Base-by-base conservation (phyloP, 2,113 vertebrate genomes). In the Xiphophorus maculatus region DNA sequence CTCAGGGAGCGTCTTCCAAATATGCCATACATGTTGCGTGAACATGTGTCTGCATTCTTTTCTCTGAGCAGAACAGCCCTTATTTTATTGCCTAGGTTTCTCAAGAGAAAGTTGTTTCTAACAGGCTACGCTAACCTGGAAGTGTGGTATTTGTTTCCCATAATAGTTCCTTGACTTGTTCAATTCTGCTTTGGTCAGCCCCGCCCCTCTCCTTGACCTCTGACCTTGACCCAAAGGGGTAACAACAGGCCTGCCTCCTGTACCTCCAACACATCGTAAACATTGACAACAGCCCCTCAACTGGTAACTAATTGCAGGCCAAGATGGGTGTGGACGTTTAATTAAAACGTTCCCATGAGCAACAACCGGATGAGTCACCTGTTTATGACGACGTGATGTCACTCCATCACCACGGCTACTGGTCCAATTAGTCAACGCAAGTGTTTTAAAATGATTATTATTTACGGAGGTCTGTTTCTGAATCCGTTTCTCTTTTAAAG, bases 301-400 rank as follows among this genome's bases (percentile, higher is more conserved):
- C 86, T 42, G 32, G 63, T 73, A 66, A 86, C 91, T 91, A 90
- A 93, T 90, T 80, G 76, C 86, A 3, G 66, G 66, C 69, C 71
- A 76, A 81, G 27, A 0, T 63, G 71, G 74, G 69, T 73, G 83
- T 10, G 44, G 80, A 79, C 48, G 48, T 79, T 85, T 85, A 85
- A 90, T 92, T 84, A 77, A 90, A 91, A 86, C 83, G 73, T 90
- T 90, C 87, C 86, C 88, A 87, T 87, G 86, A 84, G 60, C 82
- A 28, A 73, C 66, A 30, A 84, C 87, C 80, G 85, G 85, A 89
- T 66, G 76, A 92, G 80, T 85, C 89, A 94, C 93, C 93, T 93
- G 91, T 91, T 91, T 91, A 93, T 77, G 89, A 76, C 86, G 87
- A 80, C 70, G 73, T 91, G 89, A 92, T 92, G 91, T 90, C 88